Conservation (phyloP, 2,888 invertebrate species). For the Lasioglossum calceatum region DNA sequence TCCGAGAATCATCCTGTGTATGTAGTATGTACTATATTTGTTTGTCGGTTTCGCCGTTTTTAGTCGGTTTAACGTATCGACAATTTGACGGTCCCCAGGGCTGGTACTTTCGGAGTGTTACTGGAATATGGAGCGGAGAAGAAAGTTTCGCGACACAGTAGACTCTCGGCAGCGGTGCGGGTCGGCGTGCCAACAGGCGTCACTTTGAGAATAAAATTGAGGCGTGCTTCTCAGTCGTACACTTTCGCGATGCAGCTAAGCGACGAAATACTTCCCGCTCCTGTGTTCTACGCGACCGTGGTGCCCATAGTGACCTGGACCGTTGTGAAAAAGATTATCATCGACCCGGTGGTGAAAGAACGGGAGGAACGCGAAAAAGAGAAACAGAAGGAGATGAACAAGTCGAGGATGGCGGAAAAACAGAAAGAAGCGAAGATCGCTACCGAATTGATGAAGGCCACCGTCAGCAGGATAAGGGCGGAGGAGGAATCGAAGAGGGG, state of each 20-base stretch:
- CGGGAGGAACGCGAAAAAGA: conserved; percentile 92
- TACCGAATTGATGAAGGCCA: conserved; percentile 95
- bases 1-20: no score
- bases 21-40: background rate
- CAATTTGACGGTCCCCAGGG: conserved; percentile 84
- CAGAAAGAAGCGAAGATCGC: conserved; percentile 94
- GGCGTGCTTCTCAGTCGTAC: conserved; percentile 94
- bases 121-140: conserved; percentile 97
- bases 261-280: conserved; percentile 95
- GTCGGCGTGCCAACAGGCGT: conserved; percentile 96
- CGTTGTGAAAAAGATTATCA: conserved; percentile 92
- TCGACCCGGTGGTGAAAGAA: conserved; percentile 93
- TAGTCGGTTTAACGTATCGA: background rate
- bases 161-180: conserved; percentile 93
- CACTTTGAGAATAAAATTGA: conserved; percentile 93
- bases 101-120: conserved; percentile 94
- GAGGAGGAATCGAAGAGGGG: conserved; percentile 94
- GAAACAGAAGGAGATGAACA: conserved; percentile 92
- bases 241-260: conserved; percentile 95
- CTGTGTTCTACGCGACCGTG: conserved; percentile 96
- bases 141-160: conserved; percentile 95
- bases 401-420: conserved; percentile 91
- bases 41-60: background rate
- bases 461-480: conserved; percentile 92
- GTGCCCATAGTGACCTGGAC: conserved; percentile 94